Base-by-base conservation (phyloP, 2,888 invertebrate species). In the Zaprionus obscuricornis region DNA sequence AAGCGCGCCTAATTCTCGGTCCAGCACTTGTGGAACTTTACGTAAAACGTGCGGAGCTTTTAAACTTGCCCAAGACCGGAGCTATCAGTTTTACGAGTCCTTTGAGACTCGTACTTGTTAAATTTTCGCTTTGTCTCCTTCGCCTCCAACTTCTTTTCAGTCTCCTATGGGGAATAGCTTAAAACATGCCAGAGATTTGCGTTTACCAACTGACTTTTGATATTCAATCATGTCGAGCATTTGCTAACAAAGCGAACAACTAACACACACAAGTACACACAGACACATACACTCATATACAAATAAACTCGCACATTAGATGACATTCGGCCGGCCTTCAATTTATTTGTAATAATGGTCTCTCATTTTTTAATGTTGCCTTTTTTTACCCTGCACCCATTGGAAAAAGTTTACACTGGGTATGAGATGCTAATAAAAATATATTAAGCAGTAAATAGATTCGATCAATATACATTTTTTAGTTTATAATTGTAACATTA, bases 21-120 rank as follows among this genome's bases (percentile, higher is more conserved):
- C 58, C 66, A 37, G 75, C 77, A 78, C 82, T 82, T 78, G 77
- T 75, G 58, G 78, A 75, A 82, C 78, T 78, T 77, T 58, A 37
- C 45, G 37, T n/a, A 57, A 71, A 81, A 78, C 84, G 78, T 82
- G 81, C 82, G 42, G 68, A 60, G 82, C 78, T 63, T 81, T 81
- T 68, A 63, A 81, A 81, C 71, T 73, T 58, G 56, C 56, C 37
- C 46, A 24, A 40, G 50, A 39, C 14, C 26, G 43, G 50, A 57
- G 77, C 75, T 82, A 82, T 82, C 81, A 76, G 56, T 84, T 82
- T 74, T 82, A 82, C 82, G 82, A 82, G 78, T 71, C 85, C 82
- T 84, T 66, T 52, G 81, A 78, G 81, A 69, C 56, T 67, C 64
- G 49, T 62, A 78, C 82, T 82, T 84, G 82, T 76, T 76, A 81